Conservation (phyloP, 1,140 invertebrate species). For the Hestina assimilis region DNA sequence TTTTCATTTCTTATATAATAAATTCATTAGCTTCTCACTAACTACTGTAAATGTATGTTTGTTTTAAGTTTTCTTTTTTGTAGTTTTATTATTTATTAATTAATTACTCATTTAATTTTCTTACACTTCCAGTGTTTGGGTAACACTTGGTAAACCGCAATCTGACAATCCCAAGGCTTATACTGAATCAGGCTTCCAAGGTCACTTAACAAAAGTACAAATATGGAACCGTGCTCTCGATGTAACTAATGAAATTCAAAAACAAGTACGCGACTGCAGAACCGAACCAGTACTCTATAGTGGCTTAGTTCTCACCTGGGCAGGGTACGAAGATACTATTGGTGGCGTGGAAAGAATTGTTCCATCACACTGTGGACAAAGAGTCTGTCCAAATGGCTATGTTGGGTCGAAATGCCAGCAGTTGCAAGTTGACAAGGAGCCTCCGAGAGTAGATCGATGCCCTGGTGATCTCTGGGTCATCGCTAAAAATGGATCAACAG, state of each 20-base stretch:
- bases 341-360: constrained; percentile 95
- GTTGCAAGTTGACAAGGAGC: constrained; percentile 90
- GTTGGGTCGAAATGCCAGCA: constrained; percentile 90
- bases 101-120: neutral
- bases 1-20: too few relatives aligned
- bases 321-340: constrained; percentile 92
- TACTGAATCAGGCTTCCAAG: constrained; percentile 94
- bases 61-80: constrained; percentile 4
- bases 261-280: constrained; percentile 93
- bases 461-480: constrained; percentile 97
- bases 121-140: constrained; percentile 90
- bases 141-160: constrained; percentile 93
- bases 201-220: constrained; percentile 95
- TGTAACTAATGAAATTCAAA: constrained; percentile 95
- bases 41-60: too few relatives aligned
- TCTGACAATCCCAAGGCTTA: constrained; percentile 85
- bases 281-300: constrained; percentile 94
- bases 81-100: neutral
- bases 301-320: constrained; percentile 93
- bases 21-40: too few relatives aligned
- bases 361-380: constrained; percentile 94
- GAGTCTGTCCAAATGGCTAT: constrained; percentile 91
- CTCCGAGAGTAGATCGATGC: constrained; percentile 92
- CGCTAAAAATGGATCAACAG: constrained; percentile 92
- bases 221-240: constrained; percentile 95